A percentile compares a stretch with the other conserved stretches of the same genome.
Evolutionary conservation across 2,797 vertebrate species (phyloP).

Genomic region (Falco concolor): DNA sequence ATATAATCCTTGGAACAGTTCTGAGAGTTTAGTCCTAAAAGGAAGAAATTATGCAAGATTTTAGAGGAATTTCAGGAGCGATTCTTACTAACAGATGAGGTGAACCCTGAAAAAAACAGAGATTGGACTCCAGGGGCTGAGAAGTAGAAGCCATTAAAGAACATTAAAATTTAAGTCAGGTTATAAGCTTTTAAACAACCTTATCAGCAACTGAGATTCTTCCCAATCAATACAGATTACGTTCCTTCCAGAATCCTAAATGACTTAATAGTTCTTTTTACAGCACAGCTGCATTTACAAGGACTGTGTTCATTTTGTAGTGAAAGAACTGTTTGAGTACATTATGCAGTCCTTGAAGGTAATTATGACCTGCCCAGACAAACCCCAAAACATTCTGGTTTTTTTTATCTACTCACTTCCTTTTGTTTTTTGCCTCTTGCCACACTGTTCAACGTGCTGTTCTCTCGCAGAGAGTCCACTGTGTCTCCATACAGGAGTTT

Average conservation of each 20-base stretch:
- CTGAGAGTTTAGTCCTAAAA: not conserved
- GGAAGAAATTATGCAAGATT: not conserved
- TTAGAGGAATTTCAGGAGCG: not conserved
- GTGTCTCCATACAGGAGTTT: conserved; percentile 95
- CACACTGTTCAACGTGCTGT: conserved; percentile 68
- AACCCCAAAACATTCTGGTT: not conserved
- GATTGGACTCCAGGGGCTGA: not conserved
- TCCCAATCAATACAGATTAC: not conserved
- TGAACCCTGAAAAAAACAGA: not conserved
- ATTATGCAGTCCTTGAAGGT: not conserved
- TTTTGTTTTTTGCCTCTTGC: conserved; percentile 90
- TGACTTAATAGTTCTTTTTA: not conserved
- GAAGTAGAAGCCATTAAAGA: not conserved
- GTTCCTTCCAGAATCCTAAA: not conserved
- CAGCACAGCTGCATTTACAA: not conserved
- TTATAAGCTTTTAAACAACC: not conserved
- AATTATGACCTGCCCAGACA: not conserved
- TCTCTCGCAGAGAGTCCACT: conserved; percentile 88
- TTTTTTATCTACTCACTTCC: conserved; percentile 78
- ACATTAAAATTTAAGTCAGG: not conserved
- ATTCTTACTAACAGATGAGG: not conserved
- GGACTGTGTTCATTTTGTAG: not conserved
- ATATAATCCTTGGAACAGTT: not conserved
- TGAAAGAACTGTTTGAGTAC: not conserved
- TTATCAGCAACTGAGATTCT: not conserved